Conservation (phyloP, 2,888 invertebrate genomes). For the Coelogynopora nodosa region DNA sequence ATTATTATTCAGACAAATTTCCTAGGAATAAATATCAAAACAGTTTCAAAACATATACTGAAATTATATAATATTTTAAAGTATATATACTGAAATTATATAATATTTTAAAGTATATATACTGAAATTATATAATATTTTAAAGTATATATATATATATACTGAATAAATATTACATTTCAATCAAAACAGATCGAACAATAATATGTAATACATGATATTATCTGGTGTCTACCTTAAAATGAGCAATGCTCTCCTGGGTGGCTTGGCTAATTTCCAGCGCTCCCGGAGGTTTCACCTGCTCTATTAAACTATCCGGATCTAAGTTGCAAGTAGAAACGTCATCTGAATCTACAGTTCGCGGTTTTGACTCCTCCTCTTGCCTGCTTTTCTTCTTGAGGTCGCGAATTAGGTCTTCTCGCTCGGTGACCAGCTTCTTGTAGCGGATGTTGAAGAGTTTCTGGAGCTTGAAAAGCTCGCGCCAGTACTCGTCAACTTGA, state of each 20-base stretch:
- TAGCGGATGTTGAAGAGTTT: conserved; percentile 66
- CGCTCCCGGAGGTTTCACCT: conserved; percentile 65
- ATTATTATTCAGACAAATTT: no score
- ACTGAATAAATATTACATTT: no score
- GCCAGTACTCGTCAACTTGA: conserved; percentile 72
- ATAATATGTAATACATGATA: no score
- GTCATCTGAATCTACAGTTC: conserved; percentile 60
- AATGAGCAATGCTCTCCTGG: conserved; percentile 64
- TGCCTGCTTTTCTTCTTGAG: conserved; percentile 68
- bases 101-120: no score
- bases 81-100: no score
- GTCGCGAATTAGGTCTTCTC: conserved; percentile 53
- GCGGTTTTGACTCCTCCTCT: conserved; percentile 72
- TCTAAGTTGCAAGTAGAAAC: conserved; percentile 51
- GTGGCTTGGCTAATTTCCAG: conserved; percentile 56
- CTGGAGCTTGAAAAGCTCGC: conserved; percentile 75
- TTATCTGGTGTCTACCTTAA: no score
- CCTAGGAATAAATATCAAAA: no score
- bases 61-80: no score
- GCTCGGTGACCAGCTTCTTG: conserved; percentile 55
- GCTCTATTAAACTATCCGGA: conserved; percentile 47
- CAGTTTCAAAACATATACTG: no score
- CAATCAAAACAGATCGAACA: no score
- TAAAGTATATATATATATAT: no score
- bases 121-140: no score